Base-by-base conservation (phyloP, 1,140 invertebrate genomes). In the Drosophila athabasca region DNA sequence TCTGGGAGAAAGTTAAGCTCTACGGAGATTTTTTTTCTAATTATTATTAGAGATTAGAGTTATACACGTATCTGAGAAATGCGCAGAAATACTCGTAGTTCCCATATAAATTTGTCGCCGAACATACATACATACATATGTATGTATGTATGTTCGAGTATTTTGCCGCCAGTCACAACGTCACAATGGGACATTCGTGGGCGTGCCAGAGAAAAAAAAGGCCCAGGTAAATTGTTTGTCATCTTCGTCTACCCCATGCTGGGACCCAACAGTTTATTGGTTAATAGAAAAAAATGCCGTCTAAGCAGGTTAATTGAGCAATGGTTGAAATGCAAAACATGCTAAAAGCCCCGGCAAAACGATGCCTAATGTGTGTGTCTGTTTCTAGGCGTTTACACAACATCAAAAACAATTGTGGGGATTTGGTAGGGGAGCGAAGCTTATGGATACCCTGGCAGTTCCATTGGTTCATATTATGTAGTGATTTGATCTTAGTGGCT, bases 241-340 rank as follows among this genome's bases (percentile, higher is more conserved):
- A 74, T 70, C 52, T 45, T 26, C 31, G 44, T 50, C 49, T 39
- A 46, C 51, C 57, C 48, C 39, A 24, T 45, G 53, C 46, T 43
- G 52, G 41, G 45, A 31, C 43, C 41, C 6, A 66, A 1, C 64
- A 79, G 79, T 87, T 87, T 87, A 85, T 81, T 78, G 78, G 78
- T 74, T 48, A 62, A 59, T 69, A 49, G 59, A 62, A 62, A 71
- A 72, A 71, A 73, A 74, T 57, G 48, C 59, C 61, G 51, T 52
- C 62, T 52, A 82, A 72, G 78, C 55, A 77, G 82, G 82, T 87
- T 85, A 85, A 85, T 85, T 87, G 74, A 78, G 82, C 66, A 87
- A 85, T 71, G 68, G 78, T 61, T 62, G 87, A 76, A 78, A 85
- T 87, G 82, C 66, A 82, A 85, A 87, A 71, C 65, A 67, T 66